These are phyloP conservation scores for Gallirallus australis DNA, from an alignment of 2,797 vertebrate genomes.

Conservation along the genomic window DNA sequence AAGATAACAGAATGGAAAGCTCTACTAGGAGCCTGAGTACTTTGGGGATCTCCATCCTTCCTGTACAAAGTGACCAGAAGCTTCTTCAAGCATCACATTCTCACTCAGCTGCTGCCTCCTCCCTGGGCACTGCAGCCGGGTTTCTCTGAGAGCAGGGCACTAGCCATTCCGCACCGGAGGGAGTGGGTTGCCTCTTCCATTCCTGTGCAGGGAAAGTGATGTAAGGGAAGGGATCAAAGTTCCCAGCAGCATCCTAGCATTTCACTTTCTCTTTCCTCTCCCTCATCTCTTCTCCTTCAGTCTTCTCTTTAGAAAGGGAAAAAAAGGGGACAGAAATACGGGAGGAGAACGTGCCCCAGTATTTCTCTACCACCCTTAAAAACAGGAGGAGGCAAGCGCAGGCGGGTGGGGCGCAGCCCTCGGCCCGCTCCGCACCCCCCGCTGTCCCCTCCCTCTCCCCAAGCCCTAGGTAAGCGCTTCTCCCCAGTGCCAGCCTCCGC, in stretches of 20 bases:
- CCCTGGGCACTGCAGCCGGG: neutral
- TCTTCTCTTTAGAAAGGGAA: neutral
- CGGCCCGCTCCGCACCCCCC: neutral
- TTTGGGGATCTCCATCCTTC: constrained; percentile 52
- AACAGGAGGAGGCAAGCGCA: neutral
- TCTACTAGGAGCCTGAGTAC: constrained; percentile 6
- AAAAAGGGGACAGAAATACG: neutral
- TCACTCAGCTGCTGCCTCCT: neutral
- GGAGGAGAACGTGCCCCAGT: neutral
- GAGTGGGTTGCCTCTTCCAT: neutral
- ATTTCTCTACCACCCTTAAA: neutral
- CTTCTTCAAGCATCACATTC: constrained; percentile 15
- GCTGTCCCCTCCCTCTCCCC: constrained; percentile 13
- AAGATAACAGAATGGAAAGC: constrained; percentile 11
- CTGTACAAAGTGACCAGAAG: neutral
- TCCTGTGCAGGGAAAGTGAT: neutral
- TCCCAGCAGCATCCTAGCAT: neutral
- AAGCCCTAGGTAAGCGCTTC: neutral
- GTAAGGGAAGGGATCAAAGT: neutral
- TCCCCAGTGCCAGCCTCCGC: neutral
- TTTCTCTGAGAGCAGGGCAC: neutral
- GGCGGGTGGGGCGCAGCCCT: neutral
- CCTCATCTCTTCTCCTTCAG: neutral
- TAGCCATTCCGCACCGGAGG: neutral
- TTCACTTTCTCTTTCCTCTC: neutral